Percentiles rank a stretch among this genome's conserved stretches.
Conservation (phyloP, 2,888 invertebrate genomes). For the Amphimallon solstitiale region DNA sequence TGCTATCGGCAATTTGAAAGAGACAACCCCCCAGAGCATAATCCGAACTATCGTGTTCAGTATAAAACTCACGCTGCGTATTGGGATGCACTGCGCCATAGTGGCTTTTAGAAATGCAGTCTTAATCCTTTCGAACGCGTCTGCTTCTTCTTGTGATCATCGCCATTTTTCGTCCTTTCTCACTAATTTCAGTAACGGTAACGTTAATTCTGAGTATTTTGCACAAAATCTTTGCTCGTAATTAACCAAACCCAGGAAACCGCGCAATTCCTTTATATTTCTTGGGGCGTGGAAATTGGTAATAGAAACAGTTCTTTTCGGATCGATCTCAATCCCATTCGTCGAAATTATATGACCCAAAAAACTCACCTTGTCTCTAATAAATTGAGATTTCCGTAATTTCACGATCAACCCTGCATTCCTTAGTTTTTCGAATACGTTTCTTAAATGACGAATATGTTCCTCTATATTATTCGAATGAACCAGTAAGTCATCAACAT, state of each 20-base stretch:
- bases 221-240: neutral
- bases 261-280: neutral
- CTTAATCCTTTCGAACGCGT: no score
- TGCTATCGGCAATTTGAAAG: neutral
- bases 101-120: neutral
- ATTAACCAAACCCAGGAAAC: neutral
- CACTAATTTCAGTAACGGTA: neutral
- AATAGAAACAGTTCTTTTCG: no score
- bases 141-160: no score
- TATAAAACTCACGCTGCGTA: neutral
- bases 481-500: no score
- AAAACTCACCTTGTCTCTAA: neutral
- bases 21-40: no score
- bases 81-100: neutral
- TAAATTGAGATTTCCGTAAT: neutral
- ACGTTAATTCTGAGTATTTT: neutral
- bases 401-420: neutral
- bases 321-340: no score
- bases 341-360: neutral
- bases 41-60: no score
- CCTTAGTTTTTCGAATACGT: neutral
- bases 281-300: neutral
- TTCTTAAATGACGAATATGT: no score
- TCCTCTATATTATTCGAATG: no score
- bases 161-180: neutral